Evolutionary conservation across 2,113 vertebrate genomes (phyloP), one percentile per base, ranked within the genome.

Genomic region (Tursiops truncatus): DNA sequence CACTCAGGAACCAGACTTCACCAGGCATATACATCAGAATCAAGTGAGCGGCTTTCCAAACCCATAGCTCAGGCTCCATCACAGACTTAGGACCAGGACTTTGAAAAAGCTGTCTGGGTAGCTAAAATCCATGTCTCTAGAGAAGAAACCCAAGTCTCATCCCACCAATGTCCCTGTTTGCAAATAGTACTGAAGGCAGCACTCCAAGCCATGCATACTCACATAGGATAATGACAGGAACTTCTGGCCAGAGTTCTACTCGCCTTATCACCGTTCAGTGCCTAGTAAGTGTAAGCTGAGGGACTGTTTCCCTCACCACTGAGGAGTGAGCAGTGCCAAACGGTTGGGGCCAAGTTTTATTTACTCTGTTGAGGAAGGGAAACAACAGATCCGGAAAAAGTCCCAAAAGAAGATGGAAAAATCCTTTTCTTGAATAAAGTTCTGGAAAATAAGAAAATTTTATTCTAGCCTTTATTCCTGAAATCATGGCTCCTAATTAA

Each of bases 361-460:
- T 81, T 95, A 71, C 26, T 88, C 14, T 41, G 3, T 79, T 6
- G 28, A 83, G 4, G 5, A 68, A 86, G 8, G 13, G 1, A 41
- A 47, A 2, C 13, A 63, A 47, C 5, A 36, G 6, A 6, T 23
- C 13, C 23, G 2, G 10, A 4, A 8, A 58, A 50, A 86, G 8
- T n/a, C n/a, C 26, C 53, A 86, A 76, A 86, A 67, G 20, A 77
- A 31, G 60, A 4, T 38, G 10, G 33, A 60, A 73, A 96, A 89
- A 6, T 88, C 5, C 71, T 71, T 93, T 93, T 44, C 28, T 79
- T 58, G 50, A 58, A 58, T 71, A 71, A 85, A 65, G 13, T 44
- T 91, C 0, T 94, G 7, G 6, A 28, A 96, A 71, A 89, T 89
- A 11, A 97, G 10, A 82, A 91, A 83, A 87, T 84, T 7, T 6